These are phyloP conservation scores for Recurvirostra avosetta DNA, from an alignment of 2,113 vertebrate genomes.

Conservation along the genomic window DNA sequence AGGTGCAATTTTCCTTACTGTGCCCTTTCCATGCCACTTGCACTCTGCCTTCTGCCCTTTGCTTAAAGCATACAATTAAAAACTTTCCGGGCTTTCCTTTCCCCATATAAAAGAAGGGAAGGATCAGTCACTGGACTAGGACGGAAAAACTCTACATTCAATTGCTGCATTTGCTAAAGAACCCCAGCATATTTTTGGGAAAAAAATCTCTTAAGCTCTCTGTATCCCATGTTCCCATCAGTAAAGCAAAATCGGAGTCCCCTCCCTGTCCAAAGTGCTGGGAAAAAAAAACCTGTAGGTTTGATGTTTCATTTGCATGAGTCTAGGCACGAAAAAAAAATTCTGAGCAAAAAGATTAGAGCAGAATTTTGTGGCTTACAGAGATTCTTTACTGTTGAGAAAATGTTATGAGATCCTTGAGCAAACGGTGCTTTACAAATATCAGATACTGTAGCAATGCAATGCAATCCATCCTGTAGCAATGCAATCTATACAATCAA, in stretches of 20 bases:
- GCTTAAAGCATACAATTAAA: background rate
- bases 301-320: background rate
- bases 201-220: background rate
- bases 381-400: slow-evolving; percentile 26
- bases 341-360: background rate
- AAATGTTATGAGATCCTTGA: background rate
- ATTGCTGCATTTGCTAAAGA: background rate
- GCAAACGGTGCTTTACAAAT: background rate
- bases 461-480: background rate
- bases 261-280: background rate
- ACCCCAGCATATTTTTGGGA: background rate
- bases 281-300: background rate
- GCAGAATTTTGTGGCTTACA: slow-evolving; percentile 9
- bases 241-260: background rate
- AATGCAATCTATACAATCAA: background rate
- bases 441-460: background rate
- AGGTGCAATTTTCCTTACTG: background rate
- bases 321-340: background rate
- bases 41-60: background rate
- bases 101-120: background rate
- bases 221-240: background rate
- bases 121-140: background rate
- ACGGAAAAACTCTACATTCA: background rate
- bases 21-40: background rate
- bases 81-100: background rate